Percentiles rank a stretch among this genome's conserved stretches.
Evolutionary conservation across 2,113 vertebrate genomes (phyloP).

Genomic region (Odobenus rosmarus): DNA sequence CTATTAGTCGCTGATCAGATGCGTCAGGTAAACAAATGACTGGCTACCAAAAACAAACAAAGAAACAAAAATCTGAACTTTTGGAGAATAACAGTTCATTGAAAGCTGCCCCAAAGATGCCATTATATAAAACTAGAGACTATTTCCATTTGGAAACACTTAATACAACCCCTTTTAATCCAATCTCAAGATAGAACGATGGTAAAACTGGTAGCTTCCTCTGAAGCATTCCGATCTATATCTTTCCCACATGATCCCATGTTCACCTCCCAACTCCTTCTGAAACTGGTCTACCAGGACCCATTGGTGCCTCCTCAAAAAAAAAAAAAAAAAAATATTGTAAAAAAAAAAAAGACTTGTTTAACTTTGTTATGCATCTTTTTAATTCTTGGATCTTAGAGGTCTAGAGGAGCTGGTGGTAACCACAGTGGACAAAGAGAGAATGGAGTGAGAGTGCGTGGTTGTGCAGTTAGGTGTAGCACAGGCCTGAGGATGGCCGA

Average conservation of each 20-base stretch:
- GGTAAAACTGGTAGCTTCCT: neutral
- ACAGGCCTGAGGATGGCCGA: rapidly evolving
- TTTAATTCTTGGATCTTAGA: constrained; percentile 43
- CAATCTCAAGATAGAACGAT: neutral
- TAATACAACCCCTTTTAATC: neutral
- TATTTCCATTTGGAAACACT: neutral
- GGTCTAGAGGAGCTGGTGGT: neutral
- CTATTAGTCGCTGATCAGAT: neutral
- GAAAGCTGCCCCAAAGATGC: neutral
- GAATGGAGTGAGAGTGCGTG: neutral
- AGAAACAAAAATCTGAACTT: neutral
- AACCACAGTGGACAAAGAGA: neutral
- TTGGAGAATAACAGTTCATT: neutral
- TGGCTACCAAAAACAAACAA: neutral
- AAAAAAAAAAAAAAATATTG: neutral
- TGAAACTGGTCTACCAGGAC: neutral
- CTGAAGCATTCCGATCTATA: neutral
- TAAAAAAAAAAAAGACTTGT: neutral
- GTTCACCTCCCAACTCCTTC: neutral
- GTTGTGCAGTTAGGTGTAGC: neutral
- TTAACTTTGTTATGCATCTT: neutral
- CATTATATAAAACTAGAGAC: neutral
- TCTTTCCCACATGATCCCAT: neutral
- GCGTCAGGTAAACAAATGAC: neutral
- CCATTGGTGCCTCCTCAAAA: neutral